Evolutionary conservation across 2,113 vertebrate genomes (phyloP).

Genomic region (Psammodynastes pulverulentus): DNA sequence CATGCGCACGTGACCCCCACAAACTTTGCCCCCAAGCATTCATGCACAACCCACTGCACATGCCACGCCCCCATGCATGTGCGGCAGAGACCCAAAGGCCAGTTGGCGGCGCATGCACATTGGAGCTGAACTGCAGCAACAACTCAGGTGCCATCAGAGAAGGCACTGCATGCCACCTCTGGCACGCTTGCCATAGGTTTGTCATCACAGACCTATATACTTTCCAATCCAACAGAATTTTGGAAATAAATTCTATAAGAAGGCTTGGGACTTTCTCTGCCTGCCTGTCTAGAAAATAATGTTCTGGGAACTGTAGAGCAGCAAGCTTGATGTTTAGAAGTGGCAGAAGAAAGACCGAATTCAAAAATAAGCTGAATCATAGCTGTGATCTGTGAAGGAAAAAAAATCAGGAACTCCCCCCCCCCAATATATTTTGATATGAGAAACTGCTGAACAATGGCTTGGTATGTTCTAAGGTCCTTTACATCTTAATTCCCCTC

Average conservation of each 20-base stretch:
- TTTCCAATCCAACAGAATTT: neutral
- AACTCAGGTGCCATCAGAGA: too few relatives aligned
- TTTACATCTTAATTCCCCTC: neutral
- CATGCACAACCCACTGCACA: too few relatives aligned
- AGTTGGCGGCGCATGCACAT: too few relatives aligned
- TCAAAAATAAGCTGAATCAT: neutral
- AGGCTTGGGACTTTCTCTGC: neutral
- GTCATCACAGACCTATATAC: too few relatives aligned
- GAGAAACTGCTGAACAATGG: neutral
- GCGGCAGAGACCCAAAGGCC: too few relatives aligned
- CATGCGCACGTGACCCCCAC: too few relatives aligned
- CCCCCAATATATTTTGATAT: neutral
- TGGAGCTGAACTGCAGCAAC: too few relatives aligned
- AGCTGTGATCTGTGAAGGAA: neutral
- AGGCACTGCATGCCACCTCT: too few relatives aligned
- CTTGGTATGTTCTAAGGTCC: neutral
- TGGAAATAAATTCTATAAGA: neutral
- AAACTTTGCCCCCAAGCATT: too few relatives aligned
- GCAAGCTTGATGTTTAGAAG: neutral
- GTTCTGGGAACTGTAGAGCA: neutral
- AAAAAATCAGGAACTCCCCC: neutral
- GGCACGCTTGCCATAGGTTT: too few relatives aligned
- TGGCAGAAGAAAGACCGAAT: neutral
- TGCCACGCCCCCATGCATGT: too few relatives aligned
- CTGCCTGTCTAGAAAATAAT: neutral